Percentiles rank a stretch among this genome's conserved stretches.
Evolutionary conservation across 2,797 vertebrate species (phyloP).

Genomic region (Crocodylus rhombifer): DNA sequence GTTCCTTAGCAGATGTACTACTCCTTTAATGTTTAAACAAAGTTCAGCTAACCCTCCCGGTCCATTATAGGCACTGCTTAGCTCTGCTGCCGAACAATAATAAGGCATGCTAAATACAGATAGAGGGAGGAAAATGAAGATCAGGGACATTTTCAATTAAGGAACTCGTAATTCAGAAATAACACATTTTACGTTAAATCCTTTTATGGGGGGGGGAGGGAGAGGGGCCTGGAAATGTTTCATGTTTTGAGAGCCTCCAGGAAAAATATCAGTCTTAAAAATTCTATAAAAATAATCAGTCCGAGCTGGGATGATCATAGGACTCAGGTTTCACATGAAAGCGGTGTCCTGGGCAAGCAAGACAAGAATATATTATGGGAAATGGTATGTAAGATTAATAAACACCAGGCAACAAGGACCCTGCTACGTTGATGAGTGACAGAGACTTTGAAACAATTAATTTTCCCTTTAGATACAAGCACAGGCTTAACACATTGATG

Average conservation of each 20-base stretch:
- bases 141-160: slow-evolving; percentile 73
- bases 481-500: neutral
- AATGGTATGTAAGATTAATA: slow-evolving; percentile 39
- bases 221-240: neutral
- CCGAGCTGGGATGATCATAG: neutral
- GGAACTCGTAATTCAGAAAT: slow-evolving; percentile 70
- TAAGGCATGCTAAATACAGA: slow-evolving; percentile 75
- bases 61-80: slow-evolving; percentile 66
- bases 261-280: neutral
- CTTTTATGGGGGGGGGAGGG: neutral
- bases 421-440: neutral
- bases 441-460: slow-evolving; percentile 35
- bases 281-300: slow-evolving; percentile 23
- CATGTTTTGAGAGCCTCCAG: neutral
- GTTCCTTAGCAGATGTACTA: slow-evolving; percentile 75
- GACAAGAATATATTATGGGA: slow-evolving; percentile 32
- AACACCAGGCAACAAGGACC: slow-evolving; percentile 25
- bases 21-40: slow-evolving; percentile 77
- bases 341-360: neutral
- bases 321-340: slow-evolving; percentile 31
- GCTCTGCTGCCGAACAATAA: slow-evolving; percentile 68
- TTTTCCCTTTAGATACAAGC: slow-evolving; percentile 21
- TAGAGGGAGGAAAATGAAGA: slow-evolving; percentile 41
- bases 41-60: slow-evolving; percentile 69
- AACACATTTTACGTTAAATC: slow-evolving; percentile 68